Conservation (phyloP, 2,888 invertebrate species). For the Tigriopus californicus region DNA sequence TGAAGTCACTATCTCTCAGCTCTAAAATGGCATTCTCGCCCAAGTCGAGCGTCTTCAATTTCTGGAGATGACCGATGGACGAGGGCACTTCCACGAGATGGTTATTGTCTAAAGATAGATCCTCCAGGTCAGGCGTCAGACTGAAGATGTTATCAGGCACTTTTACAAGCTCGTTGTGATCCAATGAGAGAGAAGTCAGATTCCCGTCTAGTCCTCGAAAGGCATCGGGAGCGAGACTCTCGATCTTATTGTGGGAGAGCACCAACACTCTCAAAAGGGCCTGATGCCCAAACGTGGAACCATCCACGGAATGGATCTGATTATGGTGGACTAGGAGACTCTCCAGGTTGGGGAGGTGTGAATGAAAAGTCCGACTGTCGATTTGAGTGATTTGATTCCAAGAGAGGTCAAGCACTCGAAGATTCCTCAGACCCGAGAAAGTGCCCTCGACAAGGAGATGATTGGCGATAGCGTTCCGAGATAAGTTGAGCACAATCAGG, state of each 20-base stretch:
- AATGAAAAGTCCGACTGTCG: constrained; percentile 58
- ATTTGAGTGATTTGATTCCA: constrained; percentile 60
- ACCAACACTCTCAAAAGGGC: constrained; percentile 60
- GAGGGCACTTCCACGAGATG: constrained; percentile 55
- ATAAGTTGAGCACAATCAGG: constrained; percentile 47
- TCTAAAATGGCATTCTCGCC: constrained; percentile 64
- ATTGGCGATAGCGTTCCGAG: constrained; percentile 51
- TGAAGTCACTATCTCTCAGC: constrained; percentile 43
- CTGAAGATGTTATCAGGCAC: constrained; percentile 55
- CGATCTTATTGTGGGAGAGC: constrained; percentile 57
- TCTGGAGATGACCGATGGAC: constrained; percentile 50
- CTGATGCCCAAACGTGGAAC: constrained; percentile 44
- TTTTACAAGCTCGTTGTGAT: constrained; percentile 55
- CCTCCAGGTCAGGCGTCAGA: constrained; percentile 59
- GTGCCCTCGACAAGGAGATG: constrained; percentile 57
- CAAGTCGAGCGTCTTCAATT: constrained; percentile 58
- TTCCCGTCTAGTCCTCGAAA: constrained; percentile 45
- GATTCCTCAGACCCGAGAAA: constrained; percentile 49
- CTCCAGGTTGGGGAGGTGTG: constrained; percentile 61
- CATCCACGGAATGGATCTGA: constrained; percentile 51
- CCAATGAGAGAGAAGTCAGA: constrained; percentile 44
- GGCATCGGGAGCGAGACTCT: constrained; percentile 33
- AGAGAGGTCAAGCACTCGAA: constrained; percentile 53
- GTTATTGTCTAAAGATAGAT: constrained; percentile 63
- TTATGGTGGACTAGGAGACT: constrained; percentile 41